Conservation (phyloP, 2,888 invertebrate genomes). For the Psylliodes chrysocephalus region DNA sequence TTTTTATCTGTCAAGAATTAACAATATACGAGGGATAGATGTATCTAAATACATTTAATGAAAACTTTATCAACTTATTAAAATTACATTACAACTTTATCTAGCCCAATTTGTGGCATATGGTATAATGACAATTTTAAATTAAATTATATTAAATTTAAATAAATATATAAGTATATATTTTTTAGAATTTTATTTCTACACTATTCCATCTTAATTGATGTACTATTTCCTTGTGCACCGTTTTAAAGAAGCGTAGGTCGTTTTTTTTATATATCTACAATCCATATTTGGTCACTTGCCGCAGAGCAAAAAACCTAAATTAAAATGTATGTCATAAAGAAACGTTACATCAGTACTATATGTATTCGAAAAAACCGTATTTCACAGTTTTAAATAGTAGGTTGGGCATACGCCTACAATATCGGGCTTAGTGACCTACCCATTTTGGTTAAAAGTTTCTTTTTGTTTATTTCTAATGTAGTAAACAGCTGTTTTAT, state of each 20-base stretch:
- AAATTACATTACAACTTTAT: no score
- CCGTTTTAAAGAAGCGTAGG: neutral
- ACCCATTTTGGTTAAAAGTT: constrained; percentile 1
- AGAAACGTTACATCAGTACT: neutral
- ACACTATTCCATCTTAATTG: neutral
- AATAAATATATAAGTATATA: no score
- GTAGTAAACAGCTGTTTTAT: neutral
- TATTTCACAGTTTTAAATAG: neutral
- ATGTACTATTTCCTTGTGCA: neutral
- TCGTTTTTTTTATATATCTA: neutral
- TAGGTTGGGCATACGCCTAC: neutral
- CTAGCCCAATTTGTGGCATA: no score
- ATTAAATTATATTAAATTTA: no score
- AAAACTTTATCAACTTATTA: no score
- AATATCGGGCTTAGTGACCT: neutral
- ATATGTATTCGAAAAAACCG: neutral
- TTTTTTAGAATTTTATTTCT: no score
- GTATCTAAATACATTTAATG: no score
- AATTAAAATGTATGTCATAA: constrained; percentile 2
- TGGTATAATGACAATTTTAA: no score
- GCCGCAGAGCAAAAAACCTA: neutral
- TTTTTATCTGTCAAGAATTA: no score
- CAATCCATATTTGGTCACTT: neutral
- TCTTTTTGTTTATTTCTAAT: neutral
- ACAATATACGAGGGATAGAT: no score